phyloP scores from a whole-genome alignment of 92 coral and sea anemone genomes.

The Diadumene lineata region DNA sequence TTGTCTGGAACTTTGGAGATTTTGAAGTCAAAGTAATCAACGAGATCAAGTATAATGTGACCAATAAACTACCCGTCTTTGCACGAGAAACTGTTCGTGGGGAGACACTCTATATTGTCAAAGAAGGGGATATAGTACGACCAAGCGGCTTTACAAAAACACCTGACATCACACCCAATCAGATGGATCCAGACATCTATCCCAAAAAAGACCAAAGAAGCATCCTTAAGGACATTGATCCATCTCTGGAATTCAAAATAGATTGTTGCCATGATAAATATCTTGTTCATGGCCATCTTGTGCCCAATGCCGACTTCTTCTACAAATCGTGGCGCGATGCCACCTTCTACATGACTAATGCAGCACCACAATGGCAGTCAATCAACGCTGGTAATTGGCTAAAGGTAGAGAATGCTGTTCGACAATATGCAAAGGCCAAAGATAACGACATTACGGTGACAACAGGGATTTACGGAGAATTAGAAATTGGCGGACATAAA shows the following conservation, averaged over 20 bases:
- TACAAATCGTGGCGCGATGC: neutral
- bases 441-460: neutral
- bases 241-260: neutral
- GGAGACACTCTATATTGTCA: neutral
- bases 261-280: neutral
- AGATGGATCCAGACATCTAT: conserved; percentile 6
- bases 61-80: neutral
- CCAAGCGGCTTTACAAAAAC: neutral
- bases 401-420: neutral
- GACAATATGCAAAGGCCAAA: neutral
- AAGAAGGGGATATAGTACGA: neutral
- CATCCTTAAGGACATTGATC: neutral
- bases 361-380: neutral
- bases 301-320: conserved; percentile 3
- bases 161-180: neutral
- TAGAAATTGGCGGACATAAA: neutral
- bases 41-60: neutral
- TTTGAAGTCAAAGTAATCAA: neutral
- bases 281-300: conserved; percentile 1
- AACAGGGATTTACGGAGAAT: neutral
- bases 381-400: conserved; percentile 8
- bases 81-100: neutral
- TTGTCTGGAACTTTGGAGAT: neutral
- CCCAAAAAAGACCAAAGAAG: neutral
- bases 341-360: neutral